Conservation (phyloP, 2,797 vertebrate genomes). For the Sebastes diaconus region DNA sequence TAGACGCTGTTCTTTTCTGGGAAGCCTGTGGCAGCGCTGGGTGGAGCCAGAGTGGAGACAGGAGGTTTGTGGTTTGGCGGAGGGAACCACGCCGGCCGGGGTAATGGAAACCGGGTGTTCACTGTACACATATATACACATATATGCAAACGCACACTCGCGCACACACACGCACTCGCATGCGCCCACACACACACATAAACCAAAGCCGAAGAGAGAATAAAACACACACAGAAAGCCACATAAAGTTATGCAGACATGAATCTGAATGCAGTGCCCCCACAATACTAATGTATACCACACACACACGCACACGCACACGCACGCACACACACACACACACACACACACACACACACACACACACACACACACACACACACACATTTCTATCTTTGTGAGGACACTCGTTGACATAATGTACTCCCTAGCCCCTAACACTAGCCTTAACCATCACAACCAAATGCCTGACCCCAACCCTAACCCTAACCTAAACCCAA, state of each 20-base stretch:
- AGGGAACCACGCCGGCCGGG: slow-evolving; percentile 67
- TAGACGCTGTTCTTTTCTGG: slow-evolving; percentile 81
- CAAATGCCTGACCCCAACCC: no score
- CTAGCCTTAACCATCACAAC: no score
- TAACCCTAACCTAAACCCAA: no score
- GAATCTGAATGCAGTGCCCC: slow-evolving; percentile 40
- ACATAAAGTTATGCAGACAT: slow-evolving; percentile 55
- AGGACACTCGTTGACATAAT: no score
- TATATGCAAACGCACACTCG: slow-evolving; percentile 5
- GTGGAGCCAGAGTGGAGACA: slow-evolving; percentile 80
- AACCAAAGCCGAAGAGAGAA: slow-evolving; percentile 28
- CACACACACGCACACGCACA: slow-evolving; percentile 6
- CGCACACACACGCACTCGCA: slow-evolving; percentile 1
- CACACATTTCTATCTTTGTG: no score
- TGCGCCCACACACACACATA: slow-evolving; percentile 14
- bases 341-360: neutral
- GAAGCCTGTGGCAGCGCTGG: slow-evolving; percentile 76
- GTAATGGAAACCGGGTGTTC: slow-evolving; percentile 83
- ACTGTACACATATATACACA: slow-evolving; percentile 53
- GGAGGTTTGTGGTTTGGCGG: slow-evolving; percentile 79
- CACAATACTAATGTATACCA: slow-evolving; percentile 29
- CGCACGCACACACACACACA: neutral
- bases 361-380: no score
- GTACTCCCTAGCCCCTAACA: no score
- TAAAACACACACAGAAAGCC: slow-evolving; percentile 39